phyloP scores from a whole-genome alignment of 2,888 invertebrate species.

The Chrysolina haemoptera region DNA sequence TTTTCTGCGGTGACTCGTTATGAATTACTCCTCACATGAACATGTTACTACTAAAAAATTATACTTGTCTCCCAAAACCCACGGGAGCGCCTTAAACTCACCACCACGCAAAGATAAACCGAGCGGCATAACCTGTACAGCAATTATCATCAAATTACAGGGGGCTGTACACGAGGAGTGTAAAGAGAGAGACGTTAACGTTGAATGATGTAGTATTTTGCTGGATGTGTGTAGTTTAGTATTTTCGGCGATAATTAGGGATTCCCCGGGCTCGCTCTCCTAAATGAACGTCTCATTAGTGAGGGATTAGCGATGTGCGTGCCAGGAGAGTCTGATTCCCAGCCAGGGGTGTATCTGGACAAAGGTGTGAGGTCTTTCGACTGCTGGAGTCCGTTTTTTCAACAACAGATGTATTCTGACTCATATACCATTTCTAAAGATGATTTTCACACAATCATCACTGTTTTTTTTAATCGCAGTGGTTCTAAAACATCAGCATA shows the following conservation, averaged over 20 bases:
- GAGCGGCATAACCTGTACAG: background rate
- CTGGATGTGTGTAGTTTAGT: conserved; percentile 50
- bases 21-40: too few species aligned
- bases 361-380: background rate
- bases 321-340: conserved; percentile 65
- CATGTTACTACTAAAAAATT: too few species aligned
- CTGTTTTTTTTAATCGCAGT: too few species aligned
- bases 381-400: background rate
- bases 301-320: conserved; percentile 73
- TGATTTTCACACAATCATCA: too few species aligned
- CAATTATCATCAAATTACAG: conserved; percentile 22
- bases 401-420: too few species aligned
- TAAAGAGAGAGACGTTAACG: conserved; percentile 36
- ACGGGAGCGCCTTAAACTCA: too few species aligned
- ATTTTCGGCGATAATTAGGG: conserved; percentile 60
- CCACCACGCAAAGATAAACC: background rate
- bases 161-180: background rate
- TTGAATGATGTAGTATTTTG: conserved; percentile 35
- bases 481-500: too few species aligned
- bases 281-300: conserved; percentile 71
- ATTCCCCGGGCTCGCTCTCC: conserved; percentile 57
- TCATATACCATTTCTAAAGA: too few species aligned
- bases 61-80: too few species aligned
- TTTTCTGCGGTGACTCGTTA: too few species aligned
- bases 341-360: conserved; percentile 28